Evolutionary conservation across 2,888 invertebrate genomes (phyloP), one percentile per base, ranked within the genome.

Genomic region (Tetranychus truncatus): DNA sequence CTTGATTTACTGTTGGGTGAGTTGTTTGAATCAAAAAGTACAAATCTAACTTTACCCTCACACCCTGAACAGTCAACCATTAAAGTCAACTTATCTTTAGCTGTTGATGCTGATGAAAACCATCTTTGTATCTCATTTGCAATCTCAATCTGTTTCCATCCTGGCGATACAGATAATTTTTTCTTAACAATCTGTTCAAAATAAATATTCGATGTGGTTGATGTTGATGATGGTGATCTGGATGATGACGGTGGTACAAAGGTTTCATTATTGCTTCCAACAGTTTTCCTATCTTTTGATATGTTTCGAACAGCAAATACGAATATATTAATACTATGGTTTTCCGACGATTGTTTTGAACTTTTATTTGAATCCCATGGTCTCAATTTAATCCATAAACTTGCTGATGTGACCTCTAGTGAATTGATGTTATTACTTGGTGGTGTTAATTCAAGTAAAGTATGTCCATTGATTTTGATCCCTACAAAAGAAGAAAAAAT

Each of bases 101-200:
- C 18, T n/a, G 20, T n/a, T 66, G 18, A 20, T 66, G 66, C 18
- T n/a, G 80, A 87, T 9, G 77, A 76, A 24, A 81, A 88, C 92
- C 92, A 92, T 79, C 86, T 86, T 79, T 88, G 87, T 76, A 91
- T 90, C 73, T 89, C 89, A 77, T 85, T 84, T 78, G 91, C 91
- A 80, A 93, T 86, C 84, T 93, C 91, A 80, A 93, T 86, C 80
- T 91, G 90, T 83, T 91, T 90, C 93, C 93, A 93, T 73, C 91
- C 92, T 78, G 89, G 85, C 78, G 87, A 85, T 73, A 87, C 85
- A 75, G 88, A 85, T 81, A 88, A 85, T 79, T 89, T 85, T 74
- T 84, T 81, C 77, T 85, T 83, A 9, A 86, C 86, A 15, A 55
- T 55, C 9, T 15, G 55, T 15, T 55, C 55, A 55, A 55, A 55